Conservation (phyloP, 2,113 vertebrate genomes). For the Taxidea taxus region DNA sequence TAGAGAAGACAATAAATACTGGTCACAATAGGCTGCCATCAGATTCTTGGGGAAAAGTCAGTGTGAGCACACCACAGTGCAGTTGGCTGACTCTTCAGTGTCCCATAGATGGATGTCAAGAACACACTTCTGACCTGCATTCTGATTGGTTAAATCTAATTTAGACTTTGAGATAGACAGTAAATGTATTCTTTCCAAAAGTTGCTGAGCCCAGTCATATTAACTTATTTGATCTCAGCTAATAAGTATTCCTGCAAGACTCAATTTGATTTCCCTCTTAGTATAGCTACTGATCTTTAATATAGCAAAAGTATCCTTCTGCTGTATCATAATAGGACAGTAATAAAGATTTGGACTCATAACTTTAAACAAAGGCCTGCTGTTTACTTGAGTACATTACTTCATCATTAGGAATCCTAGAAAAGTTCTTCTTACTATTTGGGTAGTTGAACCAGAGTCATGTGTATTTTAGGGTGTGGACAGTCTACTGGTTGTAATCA, state of each 20-base stretch:
- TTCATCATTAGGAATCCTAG: neutral
- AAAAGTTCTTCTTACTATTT: neutral
- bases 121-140: neutral
- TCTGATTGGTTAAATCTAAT: neutral
- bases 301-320: neutral
- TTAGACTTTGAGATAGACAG: neutral
- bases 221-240: neutral
- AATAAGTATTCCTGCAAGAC: neutral
- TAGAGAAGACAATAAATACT: neutral
- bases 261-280: neutral
- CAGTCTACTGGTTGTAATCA: neutral
- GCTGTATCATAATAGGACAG: neutral
- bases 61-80: accelerated
- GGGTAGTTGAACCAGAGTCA: accelerated
- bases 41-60: neutral
- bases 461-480: neutral
- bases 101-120: neutral
- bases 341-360: neutral
- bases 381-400: neutral
- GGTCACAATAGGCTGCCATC: neutral
- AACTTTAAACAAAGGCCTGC: neutral
- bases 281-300: neutral
- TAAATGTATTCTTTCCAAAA: neutral
- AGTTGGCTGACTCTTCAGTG: neutral
- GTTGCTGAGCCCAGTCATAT: neutral